These are phyloP conservation scores for Diaphora mendica DNA, from an alignment of 2,888 invertebrate species.

Conservation along the genomic window DNA sequence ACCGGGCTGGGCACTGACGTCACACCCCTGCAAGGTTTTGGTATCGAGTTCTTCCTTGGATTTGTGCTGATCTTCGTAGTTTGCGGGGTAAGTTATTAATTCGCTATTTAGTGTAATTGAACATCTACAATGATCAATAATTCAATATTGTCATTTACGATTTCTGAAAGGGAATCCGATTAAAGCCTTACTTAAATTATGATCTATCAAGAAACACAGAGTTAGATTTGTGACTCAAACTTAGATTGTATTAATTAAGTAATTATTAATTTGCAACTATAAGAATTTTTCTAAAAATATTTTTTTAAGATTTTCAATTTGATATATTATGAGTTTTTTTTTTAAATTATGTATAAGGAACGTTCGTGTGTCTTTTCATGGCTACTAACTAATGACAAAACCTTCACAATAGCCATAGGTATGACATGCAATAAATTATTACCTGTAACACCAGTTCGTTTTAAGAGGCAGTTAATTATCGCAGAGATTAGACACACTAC, in stretches of 20 bases:
- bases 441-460: not conserved
- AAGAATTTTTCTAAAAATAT: not conserved
- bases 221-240: no score
- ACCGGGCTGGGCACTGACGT: constrained; percentile 88
- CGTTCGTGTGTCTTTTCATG: not conserved
- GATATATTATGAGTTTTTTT: not conserved
- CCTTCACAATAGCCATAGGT: not conserved
- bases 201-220: not conserved
- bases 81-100: constrained; percentile 89
- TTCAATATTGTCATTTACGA: not conserved
- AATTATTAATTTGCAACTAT: not conserved
- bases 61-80: constrained; percentile 95
- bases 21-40: constrained; percentile 92
- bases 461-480: not conserved
- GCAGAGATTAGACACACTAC: not conserved
- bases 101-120: not conserved
- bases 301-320: not conserved
- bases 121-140: not conserved
- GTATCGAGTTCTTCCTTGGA: constrained; percentile 96
- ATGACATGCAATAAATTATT: not conserved
- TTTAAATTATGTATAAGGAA: not conserved
- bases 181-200: not conserved
- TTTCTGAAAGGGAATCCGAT: no score
- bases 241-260: not conserved
- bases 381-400: not conserved